phyloP scores from a whole-genome alignment of 2,113 vertebrate genomes.

The Hipposideros armiger region DNA sequence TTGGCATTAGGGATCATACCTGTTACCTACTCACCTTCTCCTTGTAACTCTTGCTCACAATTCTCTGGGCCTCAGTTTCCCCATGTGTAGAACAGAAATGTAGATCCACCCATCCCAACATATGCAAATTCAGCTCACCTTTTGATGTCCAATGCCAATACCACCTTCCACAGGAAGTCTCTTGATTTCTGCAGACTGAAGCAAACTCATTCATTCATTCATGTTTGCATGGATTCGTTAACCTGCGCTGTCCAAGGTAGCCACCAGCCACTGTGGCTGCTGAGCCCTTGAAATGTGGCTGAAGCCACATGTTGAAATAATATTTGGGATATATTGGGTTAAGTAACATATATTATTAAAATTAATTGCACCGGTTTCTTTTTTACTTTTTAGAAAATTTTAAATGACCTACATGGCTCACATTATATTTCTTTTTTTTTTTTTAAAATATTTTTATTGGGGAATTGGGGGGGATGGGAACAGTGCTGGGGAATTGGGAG shows the following conservation, averaged over 20 bases:
- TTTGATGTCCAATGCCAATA: rapidly evolving
- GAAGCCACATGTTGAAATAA: neutral
- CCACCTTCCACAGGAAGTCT: neutral
- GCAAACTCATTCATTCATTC: neutral
- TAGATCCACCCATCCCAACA: too few species aligned
- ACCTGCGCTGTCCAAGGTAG: rapidly evolving
- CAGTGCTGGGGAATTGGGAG: too few species aligned
- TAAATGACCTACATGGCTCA: neutral
- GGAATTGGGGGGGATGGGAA: too few species aligned
- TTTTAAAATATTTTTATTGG: too few species aligned
- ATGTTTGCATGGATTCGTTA: rapidly evolving
- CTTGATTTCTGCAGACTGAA: neutral
- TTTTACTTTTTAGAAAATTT: neutral
- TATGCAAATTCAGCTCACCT: neutral
- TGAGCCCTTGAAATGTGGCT: neutral
- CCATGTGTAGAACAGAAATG: neutral
- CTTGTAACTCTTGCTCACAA: neutral
- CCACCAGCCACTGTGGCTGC: neutral
- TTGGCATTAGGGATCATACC: neutral
- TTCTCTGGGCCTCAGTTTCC: neutral
- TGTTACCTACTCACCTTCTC: neutral
- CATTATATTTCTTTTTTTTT: neutral
- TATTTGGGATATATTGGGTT: neutral
- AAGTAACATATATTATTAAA: neutral
- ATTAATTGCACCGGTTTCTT: neutral